Conservation (phyloP, 2,888 invertebrate genomes). For the Caradrina clavipalpis region DNA sequence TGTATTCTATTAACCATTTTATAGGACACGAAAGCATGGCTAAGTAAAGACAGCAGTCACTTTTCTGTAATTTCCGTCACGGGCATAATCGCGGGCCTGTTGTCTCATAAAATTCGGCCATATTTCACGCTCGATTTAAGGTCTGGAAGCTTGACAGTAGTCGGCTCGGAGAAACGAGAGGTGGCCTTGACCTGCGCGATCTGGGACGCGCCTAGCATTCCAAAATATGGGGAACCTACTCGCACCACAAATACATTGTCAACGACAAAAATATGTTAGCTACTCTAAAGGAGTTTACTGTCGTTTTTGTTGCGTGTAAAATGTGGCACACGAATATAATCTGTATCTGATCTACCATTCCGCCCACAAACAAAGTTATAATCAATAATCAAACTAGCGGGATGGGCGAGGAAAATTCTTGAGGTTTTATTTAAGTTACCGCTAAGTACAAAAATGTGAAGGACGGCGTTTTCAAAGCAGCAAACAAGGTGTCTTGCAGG, state of each 20-base stretch:
- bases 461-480: constrained; percentile 10
- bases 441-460: not conserved
- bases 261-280: constrained; percentile 34
- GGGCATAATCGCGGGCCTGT: constrained; percentile 44
- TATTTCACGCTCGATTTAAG: constrained; percentile 70
- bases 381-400: not conserved
- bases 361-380: not conserved
- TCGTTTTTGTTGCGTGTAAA: constrained; percentile 1
- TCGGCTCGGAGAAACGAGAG: constrained; percentile 38
- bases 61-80: constrained; percentile 34
- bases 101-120: constrained; percentile 52
- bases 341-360: not conserved
- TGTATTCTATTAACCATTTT: not conserved
- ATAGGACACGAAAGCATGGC: not conserved
- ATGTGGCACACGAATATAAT: not conserved
- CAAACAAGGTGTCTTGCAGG: constrained; percentile 15
- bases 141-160: constrained; percentile 46
- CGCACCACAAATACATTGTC: constrained; percentile 20
- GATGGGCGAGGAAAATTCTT: not conserved
- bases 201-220: constrained; percentile 49
- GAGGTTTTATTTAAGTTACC: not conserved
- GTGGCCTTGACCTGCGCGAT: constrained; percentile 63
- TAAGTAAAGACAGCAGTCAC: constrained; percentile 8
- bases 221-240: constrained; percentile 18
- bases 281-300: not conserved